A percentile compares a stretch with the other conserved stretches of the same genome.
phyloP scores from a whole-genome alignment of 2,797 vertebrate species.

The Phylloscopus collybita region DNA sequence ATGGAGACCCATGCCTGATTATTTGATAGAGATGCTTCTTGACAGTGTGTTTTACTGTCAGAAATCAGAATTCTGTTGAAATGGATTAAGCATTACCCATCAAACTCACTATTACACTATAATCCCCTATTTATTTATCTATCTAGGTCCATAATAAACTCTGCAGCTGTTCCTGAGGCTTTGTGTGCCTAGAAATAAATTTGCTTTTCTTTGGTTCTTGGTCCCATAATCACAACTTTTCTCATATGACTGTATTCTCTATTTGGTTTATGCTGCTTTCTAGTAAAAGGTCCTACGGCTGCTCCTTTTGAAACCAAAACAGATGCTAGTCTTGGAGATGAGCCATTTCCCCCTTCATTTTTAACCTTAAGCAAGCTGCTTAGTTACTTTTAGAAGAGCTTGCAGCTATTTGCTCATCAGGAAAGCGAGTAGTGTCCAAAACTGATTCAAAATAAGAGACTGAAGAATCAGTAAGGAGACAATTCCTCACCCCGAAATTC shows the following conservation, averaged over 20 bases:
- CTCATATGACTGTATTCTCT: not conserved
- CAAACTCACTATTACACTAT: not conserved
- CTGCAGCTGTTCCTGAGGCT: not conserved
- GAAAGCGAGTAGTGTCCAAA: not conserved
- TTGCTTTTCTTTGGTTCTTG: not conserved
- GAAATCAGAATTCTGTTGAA: not conserved
- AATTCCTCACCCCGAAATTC: not conserved
- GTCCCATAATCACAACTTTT: not conserved
- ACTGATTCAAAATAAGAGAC: not conserved
- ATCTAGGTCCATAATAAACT: not conserved
- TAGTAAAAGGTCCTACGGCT: not conserved
- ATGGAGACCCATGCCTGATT: not conserved
- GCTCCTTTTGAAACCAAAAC: not conserved
- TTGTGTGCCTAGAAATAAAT: not conserved
- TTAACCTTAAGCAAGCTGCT: not conserved
- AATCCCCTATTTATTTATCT: not conserved
- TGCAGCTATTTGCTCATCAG: not conserved
- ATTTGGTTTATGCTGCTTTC: not conserved
- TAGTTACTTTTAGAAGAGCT: not conserved
- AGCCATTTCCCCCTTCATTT: not conserved
- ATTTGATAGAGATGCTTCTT: not conserved
- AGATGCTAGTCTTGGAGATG: not conserved
- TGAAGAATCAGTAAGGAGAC: not conserved
- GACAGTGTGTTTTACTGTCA: too few relatives aligned
- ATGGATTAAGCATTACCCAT: not conserved